Evolutionary conservation across 2,113 vertebrate species (phyloP), one percentile per base, ranked within the genome.

Genomic region (Lamprologus speciosus): DNA sequence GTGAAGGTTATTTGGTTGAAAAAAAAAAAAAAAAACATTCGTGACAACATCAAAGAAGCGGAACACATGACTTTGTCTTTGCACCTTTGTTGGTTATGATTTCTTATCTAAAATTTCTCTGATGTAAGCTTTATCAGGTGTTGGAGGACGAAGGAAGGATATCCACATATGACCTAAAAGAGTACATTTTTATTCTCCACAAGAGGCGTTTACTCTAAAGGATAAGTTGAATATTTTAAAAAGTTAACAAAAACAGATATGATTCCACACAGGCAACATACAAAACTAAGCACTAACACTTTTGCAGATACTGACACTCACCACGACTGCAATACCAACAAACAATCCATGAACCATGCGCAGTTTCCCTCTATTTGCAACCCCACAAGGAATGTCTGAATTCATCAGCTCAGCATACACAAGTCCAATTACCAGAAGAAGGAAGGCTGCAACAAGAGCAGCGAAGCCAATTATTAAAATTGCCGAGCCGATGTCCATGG

Each of bases 351-450:
- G 96, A 86, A 97, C 60, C 47, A 93, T 81, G 45, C 88, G 94
- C 7, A 97, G 96, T 90, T 97, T 97, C 65, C 93, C 11, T 10
- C 95, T 91, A 86, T 94, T 93, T 54, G 89, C 91, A 87, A 97
- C 92, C 89, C 96, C 96, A 23, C 83, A 87, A 91, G 97, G 97
- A 91, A 97, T 95, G 85, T 97, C 94, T 17, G 96, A 95, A 91
- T 97, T 96, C 92, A 96, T 96, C 85, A 97, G 80, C 86, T 97
- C 95, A 9, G 96, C 95, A 86, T 96, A 97, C 87, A 97, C 93
- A 53, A 96, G 94, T n/a, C 97, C 97, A 88, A 96, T 93, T 86
- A 97, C 54, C 79, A 97, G 28, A n/a, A 97, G 70, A 75, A 96
- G 91, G 91, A 96, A 93, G 82, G 94, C 95, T 63, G 96, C 95